A percentile compares a stretch with the other conserved stretches of the same genome.
Conservation (phyloP, 1,140 invertebrate species). For the Lepidurus arcticus region DNA sequence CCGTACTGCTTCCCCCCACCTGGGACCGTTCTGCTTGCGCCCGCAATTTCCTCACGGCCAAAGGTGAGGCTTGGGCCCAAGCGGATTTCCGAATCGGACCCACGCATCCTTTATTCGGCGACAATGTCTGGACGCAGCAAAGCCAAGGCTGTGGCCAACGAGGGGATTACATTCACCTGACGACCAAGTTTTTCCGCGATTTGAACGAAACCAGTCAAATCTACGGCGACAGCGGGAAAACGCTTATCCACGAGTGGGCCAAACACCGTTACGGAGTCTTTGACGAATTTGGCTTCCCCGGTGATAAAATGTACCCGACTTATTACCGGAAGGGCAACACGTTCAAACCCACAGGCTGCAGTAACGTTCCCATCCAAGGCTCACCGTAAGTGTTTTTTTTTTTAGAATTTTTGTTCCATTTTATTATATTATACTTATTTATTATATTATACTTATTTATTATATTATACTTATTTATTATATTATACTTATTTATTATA, state of each 20-base stretch:
- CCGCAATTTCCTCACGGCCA: slow-evolving; percentile 45
- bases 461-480: neutral
- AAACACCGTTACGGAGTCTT: slow-evolving; percentile 65
- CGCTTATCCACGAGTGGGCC: slow-evolving; percentile 57
- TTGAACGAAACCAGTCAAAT: slow-evolving; percentile 28
- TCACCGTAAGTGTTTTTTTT: slow-evolving; percentile 44
- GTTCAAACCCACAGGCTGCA: slow-evolving; percentile 49
- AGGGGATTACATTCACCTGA: slow-evolving; percentile 55
- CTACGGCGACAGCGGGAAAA: slow-evolving; percentile 44
- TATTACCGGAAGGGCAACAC: slow-evolving; percentile 39
- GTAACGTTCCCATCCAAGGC: slow-evolving; percentile 43
- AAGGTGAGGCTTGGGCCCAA: slow-evolving; percentile 43
- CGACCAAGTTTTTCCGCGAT: slow-evolving; percentile 44
- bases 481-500: neutral
- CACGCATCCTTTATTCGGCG: slow-evolving; percentile 50
- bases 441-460: neutral
- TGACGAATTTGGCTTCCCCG: slow-evolving; percentile 56
- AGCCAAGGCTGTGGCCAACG: slow-evolving; percentile 52
- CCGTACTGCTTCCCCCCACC: slow-evolving; percentile 50
- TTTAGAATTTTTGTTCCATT: neutral
- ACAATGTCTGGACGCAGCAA: slow-evolving; percentile 54
- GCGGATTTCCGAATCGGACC: slow-evolving; percentile 50
- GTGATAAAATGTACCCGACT: slow-evolving; percentile 54
- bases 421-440: neutral
- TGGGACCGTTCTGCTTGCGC: slow-evolving; percentile 46